Evolutionary conservation across 2,888 invertebrate species (phyloP).

Genomic region (Cosmia pyralina): DNA sequence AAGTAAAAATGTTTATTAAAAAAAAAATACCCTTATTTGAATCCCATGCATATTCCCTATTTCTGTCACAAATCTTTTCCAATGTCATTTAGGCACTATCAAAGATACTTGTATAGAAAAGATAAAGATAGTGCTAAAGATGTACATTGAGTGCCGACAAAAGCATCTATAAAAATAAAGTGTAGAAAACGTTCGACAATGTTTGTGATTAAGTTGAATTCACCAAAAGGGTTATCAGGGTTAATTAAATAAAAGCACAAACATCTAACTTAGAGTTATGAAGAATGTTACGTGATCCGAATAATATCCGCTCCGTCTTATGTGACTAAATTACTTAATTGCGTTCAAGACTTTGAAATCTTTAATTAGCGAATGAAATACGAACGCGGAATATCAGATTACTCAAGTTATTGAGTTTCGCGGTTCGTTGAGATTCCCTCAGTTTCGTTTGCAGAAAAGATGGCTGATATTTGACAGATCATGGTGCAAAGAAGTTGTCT

Average conservation of each 20-base stretch:
- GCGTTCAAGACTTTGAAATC: conserved; percentile 63
- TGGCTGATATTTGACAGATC: conserved; percentile 20
- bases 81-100: too few relatives aligned
- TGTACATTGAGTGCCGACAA: too few relatives aligned
- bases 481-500: neutral
- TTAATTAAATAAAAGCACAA: conserved; percentile 55
- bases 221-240: conserved; percentile 25
- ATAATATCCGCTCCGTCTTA: conserved; percentile 43
- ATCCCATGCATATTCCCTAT: too few relatives aligned
- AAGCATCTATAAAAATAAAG: neutral
- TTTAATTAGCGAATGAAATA: conserved; percentile 70
- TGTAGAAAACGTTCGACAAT: conserved; percentile 1
- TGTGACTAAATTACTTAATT: conserved; percentile 68
- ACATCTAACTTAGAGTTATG: conserved; percentile 45
- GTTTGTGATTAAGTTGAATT: conserved; percentile 18
- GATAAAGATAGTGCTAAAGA: too few relatives aligned
- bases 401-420: conserved; percentile 59
- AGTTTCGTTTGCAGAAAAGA: conserved; percentile 37
- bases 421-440: conserved; percentile 34
- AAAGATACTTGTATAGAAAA: too few relatives aligned
- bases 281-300: conserved; percentile 56
- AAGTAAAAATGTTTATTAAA: too few relatives aligned
- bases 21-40: too few relatives aligned
- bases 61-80: too few relatives aligned
- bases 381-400: conserved; percentile 68